Base-by-base conservation (phyloP, 2,888 invertebrate species). In the Drosophila stalkeri region DNA sequence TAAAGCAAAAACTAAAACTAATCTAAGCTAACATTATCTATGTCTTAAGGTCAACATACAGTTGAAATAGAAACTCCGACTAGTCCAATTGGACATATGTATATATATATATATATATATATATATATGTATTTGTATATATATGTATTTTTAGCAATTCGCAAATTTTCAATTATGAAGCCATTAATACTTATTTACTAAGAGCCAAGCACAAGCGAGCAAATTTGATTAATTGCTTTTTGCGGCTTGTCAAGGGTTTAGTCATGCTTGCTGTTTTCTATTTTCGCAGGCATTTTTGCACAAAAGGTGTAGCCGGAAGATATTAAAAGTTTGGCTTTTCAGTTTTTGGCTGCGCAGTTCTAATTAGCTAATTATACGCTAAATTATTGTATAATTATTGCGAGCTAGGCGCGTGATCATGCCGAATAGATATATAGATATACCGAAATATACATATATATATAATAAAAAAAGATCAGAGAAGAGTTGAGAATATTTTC, bases 311-410 rank as follows among this genome's bases (percentile, higher is more conserved):
- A 90, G 87, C 87, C 87, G 90, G 90, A 87, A 90, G 89, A 91
- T 91, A 85, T 84, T 80, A 54, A 47, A 62, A 16, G 33, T 62
- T 86, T 83, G 52, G 33, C 70, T 67, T 82, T 72, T 73, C 65
- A 63, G 57, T 49, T 65, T 81, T 89, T 73, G 71, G 71, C 76
- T 89, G 74, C 77, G 89, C 83, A 90, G 79, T 90, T 90, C 87
- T 87, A 89, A 89, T 90, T 90, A 84, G 87, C 86, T 90, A 91
- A 90, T 90, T 91, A 90, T 86, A 91, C 87, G 89, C 87, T 80
- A 65, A 90, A 78, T 91, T 90, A 86, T 80, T 90, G 72, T 91
- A 81, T 86, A 90, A 90, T 90, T 90, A 91, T 90, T 85, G 68
- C 63, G 75, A 85, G 77, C 86, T 80, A 64, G 75, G 84, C 84